Base-by-base conservation (phyloP, 1,140 invertebrate species). In the Acyrthosiphon pisum region DNA sequence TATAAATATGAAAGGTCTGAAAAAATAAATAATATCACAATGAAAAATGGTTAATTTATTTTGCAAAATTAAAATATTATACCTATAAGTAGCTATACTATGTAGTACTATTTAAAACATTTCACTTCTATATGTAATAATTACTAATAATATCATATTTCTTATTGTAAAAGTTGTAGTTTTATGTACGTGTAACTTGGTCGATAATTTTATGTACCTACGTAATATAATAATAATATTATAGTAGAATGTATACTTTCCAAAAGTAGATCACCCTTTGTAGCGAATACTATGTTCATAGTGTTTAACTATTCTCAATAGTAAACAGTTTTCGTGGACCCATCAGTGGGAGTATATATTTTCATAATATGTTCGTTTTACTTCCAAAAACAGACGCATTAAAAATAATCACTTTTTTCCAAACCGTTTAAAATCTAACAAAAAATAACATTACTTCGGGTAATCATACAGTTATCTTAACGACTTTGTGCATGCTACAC, bases 391-490 rank as follows among this genome's bases (percentile, higher is more conserved):
- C 60, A 30, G 60, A 30, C 26, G 14, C 26, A 68, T 68, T 68
- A 68, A 68, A n/a, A 30, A 14, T n/a, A 68, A 68, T 68, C 60
- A 68, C 60, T 30, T 68, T 60, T 68, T 68, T 68, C 30, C 60
- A 68, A n/a, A 68, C 60, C 60, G 30, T 68, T 68, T 68, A 68
- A 68, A 68, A 68, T 68, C 30, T 6, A 68, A n/a, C 26, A 50
- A n/a, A 68, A 68, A 68, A 68, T 68, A 68, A 68, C 30, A 68
- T 68, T 68, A 68, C 60, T 68, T 68, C 30, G 30, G 30, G 30
- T 68, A 68, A 68, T 68, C 60, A 68, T 68, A 68, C 30, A 68
- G 60, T 68, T 68, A 68, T 68, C 60, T 68, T 68, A 68, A 68
- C 30, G 60, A 30, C 60, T 30, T 60, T 68, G 60, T 68, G 60